These are phyloP conservation scores for Trididemnum clinides DNA, from an alignment of 23 tunicate genomes.

Conservation along the genomic window DNA sequence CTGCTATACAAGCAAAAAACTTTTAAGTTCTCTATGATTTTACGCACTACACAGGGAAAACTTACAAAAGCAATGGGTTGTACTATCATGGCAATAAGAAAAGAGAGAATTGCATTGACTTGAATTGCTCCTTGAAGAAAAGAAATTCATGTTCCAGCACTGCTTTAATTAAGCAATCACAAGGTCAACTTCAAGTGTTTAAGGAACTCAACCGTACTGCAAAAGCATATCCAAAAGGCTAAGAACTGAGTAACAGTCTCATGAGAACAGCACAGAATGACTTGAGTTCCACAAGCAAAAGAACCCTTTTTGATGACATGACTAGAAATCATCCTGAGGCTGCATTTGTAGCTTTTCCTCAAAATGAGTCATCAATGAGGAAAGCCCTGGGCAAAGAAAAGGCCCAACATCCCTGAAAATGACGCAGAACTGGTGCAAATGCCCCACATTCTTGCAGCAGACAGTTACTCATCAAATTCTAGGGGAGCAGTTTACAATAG, in stretches of 20 bases:
- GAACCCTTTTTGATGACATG: not conserved
- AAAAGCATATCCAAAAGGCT: not conserved
- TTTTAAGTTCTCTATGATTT: not conserved
- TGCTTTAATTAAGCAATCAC: not conserved
- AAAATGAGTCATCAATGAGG: not conserved
- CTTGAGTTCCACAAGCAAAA: not conserved
- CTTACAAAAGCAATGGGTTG: not conserved
- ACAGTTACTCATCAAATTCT: too few species aligned
- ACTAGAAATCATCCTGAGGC: not conserved
- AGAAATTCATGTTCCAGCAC: not conserved
- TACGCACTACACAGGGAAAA: not conserved
- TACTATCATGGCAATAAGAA: not conserved
- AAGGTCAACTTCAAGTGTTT: not conserved
- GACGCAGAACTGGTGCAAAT: not conserved
- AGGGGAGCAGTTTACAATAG: not conserved
- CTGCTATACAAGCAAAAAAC: not conserved
- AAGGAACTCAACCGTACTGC: not conserved
- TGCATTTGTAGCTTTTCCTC: not conserved
- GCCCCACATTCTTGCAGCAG: not conserved
- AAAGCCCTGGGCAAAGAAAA: not conserved
- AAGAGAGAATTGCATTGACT: not conserved
- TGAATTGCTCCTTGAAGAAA: not conserved
- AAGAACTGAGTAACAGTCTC: not conserved
- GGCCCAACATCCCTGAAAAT: not conserved
- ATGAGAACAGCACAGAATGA: not conserved